These are phyloP conservation scores for Megalurothrips usitatus DNA, from an alignment of 2,888 invertebrate genomes.

Conservation along the genomic window DNA sequence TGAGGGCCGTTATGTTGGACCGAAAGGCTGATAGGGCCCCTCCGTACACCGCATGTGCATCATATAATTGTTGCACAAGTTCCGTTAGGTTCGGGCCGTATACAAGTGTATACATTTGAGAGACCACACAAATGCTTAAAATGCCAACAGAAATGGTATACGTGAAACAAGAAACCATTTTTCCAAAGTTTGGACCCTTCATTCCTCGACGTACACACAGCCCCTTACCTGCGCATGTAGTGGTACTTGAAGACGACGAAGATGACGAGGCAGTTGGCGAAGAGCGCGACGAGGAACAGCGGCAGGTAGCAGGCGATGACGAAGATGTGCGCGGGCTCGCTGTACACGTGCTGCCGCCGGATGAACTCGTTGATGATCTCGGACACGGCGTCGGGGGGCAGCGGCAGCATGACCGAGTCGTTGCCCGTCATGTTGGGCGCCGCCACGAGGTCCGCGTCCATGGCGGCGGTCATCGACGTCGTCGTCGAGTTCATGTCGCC, in stretches of 20 bases:
- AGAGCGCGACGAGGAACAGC: constrained; percentile 57
- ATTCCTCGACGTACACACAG: too few species aligned
- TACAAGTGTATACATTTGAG: too few species aligned
- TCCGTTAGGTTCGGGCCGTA: too few species aligned
- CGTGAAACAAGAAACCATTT: too few species aligned
- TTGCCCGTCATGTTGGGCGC: background rate
- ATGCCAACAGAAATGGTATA: too few species aligned
- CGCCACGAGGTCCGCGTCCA: background rate
- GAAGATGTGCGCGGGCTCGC: constrained; percentile 41
- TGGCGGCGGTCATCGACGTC: background rate
- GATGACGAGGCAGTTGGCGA: constrained; percentile 62
- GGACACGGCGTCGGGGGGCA: background rate
- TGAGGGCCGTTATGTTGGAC: too few species aligned
- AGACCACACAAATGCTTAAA: too few species aligned
- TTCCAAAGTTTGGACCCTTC: too few species aligned
- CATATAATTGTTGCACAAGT: too few species aligned
- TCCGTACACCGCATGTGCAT: too few species aligned
- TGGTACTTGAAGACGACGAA: constrained; percentile 63
- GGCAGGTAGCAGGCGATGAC: constrained; percentile 61
- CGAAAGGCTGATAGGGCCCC: too few species aligned
- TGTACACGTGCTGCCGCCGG: constrained; percentile 33
- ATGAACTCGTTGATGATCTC: constrained; percentile 35
- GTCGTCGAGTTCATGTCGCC: background rate
- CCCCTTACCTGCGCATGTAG: constrained; percentile 61
- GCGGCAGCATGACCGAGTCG: too few species aligned